A percentile compares a stretch with the other conserved stretches of the same genome.
phyloP scores from a whole-genome alignment of 2,797 vertebrate genomes.

The Pipistrellus pipistrellus region DNA sequence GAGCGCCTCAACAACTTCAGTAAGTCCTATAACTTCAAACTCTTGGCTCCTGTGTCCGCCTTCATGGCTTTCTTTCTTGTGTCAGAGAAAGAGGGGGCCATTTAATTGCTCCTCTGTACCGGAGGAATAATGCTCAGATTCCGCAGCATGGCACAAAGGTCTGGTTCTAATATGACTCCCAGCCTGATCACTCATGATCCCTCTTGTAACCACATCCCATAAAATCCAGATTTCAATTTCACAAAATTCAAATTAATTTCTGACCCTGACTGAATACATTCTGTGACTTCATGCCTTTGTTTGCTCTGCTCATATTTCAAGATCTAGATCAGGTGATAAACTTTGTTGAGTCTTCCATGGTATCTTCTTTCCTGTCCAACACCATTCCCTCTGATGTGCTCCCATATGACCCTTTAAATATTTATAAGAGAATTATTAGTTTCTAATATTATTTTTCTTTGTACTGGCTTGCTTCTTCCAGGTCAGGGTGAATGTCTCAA shows the following conservation, averaged over 20 bases:
- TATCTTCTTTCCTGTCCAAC: background rate
- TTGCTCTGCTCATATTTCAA: background rate
- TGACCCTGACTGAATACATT: background rate
- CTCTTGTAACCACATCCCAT: background rate
- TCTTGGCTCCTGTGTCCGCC: background rate
- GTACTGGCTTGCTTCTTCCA: background rate
- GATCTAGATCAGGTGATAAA: background rate
- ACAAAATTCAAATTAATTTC: background rate
- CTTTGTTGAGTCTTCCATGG: background rate
- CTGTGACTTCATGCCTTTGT: background rate
- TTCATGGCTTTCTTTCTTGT: background rate
- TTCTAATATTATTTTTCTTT: slow-evolving; percentile 14
- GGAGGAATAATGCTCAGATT: background rate
- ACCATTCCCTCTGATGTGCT: background rate
- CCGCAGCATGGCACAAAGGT: background rate
- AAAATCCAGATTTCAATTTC: background rate
- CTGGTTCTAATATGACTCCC: background rate
- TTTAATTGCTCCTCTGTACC: background rate
- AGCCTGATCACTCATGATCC: background rate
- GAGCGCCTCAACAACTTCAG: background rate
- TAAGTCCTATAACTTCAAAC: background rate
- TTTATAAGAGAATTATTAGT: background rate
- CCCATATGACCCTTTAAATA: background rate
- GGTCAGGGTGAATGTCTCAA: background rate
- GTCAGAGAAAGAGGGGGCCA: background rate